Percentiles rank a stretch among this genome's conserved stretches.
These are phyloP conservation scores for Uloborus diversus DNA, from an alignment of 1,140 invertebrate genomes.

Conservation along the genomic window DNA sequence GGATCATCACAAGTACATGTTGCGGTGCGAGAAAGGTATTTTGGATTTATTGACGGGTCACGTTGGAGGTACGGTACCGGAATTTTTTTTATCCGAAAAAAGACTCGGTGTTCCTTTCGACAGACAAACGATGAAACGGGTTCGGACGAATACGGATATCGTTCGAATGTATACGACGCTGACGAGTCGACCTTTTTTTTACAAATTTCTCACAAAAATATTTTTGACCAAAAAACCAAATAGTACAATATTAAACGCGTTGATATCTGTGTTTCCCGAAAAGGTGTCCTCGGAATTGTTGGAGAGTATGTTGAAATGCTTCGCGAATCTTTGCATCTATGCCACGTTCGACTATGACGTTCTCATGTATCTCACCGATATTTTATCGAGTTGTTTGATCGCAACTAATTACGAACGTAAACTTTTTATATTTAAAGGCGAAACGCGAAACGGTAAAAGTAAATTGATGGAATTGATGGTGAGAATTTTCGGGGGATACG, in stretches of 20 bases:
- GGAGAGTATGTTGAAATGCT: background rate
- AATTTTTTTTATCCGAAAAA: constrained; percentile 1
- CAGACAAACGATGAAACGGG: background rate
- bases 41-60: constrained; percentile 28
- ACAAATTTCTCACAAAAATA: background rate
- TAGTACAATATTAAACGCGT: no score
- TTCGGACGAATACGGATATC: background rate
- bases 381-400: constrained; percentile 11
- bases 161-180: background rate
- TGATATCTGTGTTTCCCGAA: background rate
- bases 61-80: constrained; percentile 10
- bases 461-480: constrained; percentile 17
- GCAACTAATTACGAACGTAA: constrained; percentile 36
- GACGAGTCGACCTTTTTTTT: background rate
- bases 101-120: background rate
- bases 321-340: background rate
- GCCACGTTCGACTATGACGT: constrained; percentile 3
- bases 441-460: constrained; percentile 3
- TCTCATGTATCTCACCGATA: background rate
- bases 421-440: constrained; percentile 17
- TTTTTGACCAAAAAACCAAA: background rate
- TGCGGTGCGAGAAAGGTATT: background rate
- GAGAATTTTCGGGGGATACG: constrained; percentile 2
- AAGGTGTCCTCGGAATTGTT: background rate
- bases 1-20: constrained; percentile 27